A percentile compares a stretch with the other conserved stretches of the same genome.
Evolutionary conservation across 2,113 vertebrate genomes (phyloP).

Genomic region (Mionectes macconnelli): DNA sequence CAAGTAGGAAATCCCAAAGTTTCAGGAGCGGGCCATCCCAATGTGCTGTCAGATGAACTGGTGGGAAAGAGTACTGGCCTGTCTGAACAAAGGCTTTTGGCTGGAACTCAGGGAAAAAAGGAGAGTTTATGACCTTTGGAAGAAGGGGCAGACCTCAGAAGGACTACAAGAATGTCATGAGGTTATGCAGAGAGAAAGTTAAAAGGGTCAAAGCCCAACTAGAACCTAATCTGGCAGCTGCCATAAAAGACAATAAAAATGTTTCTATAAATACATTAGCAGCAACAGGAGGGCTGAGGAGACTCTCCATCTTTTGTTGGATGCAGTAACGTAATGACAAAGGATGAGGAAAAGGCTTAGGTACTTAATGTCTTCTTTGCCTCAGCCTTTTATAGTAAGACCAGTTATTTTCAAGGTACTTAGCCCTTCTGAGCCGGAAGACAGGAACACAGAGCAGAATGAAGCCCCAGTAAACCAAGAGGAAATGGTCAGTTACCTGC

Average conservation of each 20-base stretch:
- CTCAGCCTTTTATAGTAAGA: background rate
- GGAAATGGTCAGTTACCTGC: background rate
- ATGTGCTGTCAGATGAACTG: background rate
- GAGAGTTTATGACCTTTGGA: background rate
- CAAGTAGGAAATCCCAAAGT: background rate
- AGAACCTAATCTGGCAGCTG: background rate
- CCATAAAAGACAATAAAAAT: background rate
- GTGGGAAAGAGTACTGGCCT: background rate
- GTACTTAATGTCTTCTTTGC: background rate
- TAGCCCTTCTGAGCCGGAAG: background rate
- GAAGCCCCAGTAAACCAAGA: background rate
- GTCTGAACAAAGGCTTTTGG: background rate
- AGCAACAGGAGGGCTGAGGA: background rate
- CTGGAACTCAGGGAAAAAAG: background rate
- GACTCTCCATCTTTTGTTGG: background rate
- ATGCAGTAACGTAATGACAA: background rate
- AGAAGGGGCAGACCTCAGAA: background rate
- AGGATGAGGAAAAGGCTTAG: background rate
- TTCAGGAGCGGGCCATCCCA: background rate
- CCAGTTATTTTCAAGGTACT: background rate
- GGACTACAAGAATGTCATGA: background rate
- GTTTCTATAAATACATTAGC: background rate
- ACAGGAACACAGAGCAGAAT: background rate
- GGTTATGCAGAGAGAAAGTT: background rate
- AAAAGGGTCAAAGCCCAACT: background rate